phyloP scores from a whole-genome alignment of 2,888 invertebrate species.

The Cephus nigrinus region DNA sequence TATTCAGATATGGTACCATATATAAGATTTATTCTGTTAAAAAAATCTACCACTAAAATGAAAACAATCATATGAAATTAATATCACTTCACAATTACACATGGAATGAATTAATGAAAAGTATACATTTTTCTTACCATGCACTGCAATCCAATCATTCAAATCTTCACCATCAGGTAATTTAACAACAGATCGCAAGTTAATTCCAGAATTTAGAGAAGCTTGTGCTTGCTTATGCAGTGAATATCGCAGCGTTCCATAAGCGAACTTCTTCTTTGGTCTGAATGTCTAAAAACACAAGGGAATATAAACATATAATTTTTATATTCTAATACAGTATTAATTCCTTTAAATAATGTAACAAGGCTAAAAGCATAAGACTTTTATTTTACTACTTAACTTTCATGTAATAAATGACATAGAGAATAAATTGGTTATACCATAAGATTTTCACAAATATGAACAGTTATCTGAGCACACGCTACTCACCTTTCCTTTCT shows the following conservation, averaged over 20 bases:
- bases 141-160: conserved; percentile 94
- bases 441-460: neutral
- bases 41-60: conserved; percentile 87
- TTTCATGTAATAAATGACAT: neutral
- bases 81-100: neutral
- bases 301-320: neutral
- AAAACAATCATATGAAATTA: conserved; percentile 1
- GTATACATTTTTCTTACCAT: conserved; percentile 71
- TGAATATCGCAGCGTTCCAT: conserved; percentile 87
- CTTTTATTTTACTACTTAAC: neutral
- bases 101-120: neutral
- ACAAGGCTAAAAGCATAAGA: neutral
- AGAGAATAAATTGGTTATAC: neutral
- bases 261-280: conserved; percentile 88
- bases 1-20: conserved; percentile 90
- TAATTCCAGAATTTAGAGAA: conserved; percentile 88
- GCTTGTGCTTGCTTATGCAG: conserved; percentile 93
- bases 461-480: neutral
- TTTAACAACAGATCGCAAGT: conserved; percentile 83
- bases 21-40: conserved; percentile 91
- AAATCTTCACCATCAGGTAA: conserved; percentile 85
- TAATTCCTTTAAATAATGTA: neutral
- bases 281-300: conserved; percentile 80
- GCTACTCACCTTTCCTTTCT: conserved; percentile 77
- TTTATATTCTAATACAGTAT: neutral